These are phyloP conservation scores for Stenodema calcarata DNA, from an alignment of 2,888 invertebrate genomes.

Conservation along the genomic window DNA sequence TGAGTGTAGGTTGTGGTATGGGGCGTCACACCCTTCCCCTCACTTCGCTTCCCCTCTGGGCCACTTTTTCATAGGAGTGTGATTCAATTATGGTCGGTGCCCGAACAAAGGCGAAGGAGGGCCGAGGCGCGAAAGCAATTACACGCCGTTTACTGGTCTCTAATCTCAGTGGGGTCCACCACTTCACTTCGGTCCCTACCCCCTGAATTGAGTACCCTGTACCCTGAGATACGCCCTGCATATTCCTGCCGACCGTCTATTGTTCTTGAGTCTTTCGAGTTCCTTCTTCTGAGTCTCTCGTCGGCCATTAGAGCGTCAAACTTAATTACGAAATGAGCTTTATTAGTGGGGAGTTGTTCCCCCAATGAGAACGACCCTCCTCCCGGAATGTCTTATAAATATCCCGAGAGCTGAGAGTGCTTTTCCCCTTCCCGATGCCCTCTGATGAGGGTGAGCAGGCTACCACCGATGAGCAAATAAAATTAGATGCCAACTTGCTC, in stretches of 20 bases:
- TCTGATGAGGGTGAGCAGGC: not conserved
- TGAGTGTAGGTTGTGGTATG: slow-evolving; percentile 24
- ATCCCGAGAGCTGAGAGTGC: not conserved
- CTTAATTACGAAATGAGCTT: slow-evolving; percentile 28
- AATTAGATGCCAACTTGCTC: not conserved
- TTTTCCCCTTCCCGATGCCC: not conserved
- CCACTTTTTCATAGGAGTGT: slow-evolving; percentile 28
- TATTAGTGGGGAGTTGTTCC: slow-evolving; percentile 10
- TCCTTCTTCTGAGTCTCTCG: not conserved
- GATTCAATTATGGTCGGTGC: slow-evolving; percentile 49
- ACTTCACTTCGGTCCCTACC: not conserved
- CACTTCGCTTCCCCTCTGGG: not conserved
- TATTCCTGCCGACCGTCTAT: not conserved
- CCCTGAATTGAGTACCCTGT: not conserved
- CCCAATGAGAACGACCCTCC: not conserved
- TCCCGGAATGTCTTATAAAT: slow-evolving; percentile 6
- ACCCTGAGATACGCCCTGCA: not conserved
- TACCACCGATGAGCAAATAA: not conserved
- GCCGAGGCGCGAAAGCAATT: slow-evolving; percentile 44
- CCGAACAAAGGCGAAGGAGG: slow-evolving; percentile 39
- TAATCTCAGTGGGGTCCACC: slow-evolving; percentile 5
- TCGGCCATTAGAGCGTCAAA: slow-evolving; percentile 27
- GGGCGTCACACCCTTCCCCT: slow-evolving; percentile 3
- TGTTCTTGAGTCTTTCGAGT: slow-evolving; percentile 2
- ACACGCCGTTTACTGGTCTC: slow-evolving; percentile 50